Conservation (phyloP, 2,797 vertebrate genomes). For the Eidolon dupreanum region DNA sequence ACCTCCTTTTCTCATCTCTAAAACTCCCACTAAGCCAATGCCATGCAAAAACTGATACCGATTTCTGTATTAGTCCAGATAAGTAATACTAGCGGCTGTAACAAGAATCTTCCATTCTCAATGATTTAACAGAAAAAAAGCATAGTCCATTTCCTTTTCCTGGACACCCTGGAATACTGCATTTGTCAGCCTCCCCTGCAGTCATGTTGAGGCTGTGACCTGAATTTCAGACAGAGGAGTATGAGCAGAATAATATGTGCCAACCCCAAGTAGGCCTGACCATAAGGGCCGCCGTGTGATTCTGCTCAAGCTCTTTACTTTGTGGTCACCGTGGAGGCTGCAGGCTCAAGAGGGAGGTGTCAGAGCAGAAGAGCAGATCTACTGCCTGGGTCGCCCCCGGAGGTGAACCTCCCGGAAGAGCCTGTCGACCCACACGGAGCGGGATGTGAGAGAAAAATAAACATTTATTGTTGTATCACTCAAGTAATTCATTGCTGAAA, state of each 20-base stretch:
- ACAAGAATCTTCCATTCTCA: not conserved
- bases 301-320: rapidly evolving
- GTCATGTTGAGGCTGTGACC: rapidly evolving
- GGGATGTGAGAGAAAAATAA: not conserved
- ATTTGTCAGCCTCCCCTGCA: not conserved
- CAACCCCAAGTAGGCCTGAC: not conserved
- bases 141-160: not conserved
- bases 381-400: not conserved
- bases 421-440: rapidly evolving
- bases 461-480: not conserved
- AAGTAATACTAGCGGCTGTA: not conserved
- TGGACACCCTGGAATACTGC: not conserved
- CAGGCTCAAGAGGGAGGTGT: not conserved
- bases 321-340: too few species aligned
- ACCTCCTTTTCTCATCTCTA: not conserved
- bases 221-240: not conserved
- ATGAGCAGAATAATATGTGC: not conserved
- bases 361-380: not conserved
- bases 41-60: not conserved
- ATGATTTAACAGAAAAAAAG: not conserved
- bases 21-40: not conserved
- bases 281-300: rapidly evolving
- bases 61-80: not conserved
- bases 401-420: not conserved
- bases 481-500: not conserved